Evolutionary conservation across 2,888 invertebrate genomes (phyloP), one percentile per base, ranked within the genome.

Genomic region (Zootermopsis nevadensis): DNA sequence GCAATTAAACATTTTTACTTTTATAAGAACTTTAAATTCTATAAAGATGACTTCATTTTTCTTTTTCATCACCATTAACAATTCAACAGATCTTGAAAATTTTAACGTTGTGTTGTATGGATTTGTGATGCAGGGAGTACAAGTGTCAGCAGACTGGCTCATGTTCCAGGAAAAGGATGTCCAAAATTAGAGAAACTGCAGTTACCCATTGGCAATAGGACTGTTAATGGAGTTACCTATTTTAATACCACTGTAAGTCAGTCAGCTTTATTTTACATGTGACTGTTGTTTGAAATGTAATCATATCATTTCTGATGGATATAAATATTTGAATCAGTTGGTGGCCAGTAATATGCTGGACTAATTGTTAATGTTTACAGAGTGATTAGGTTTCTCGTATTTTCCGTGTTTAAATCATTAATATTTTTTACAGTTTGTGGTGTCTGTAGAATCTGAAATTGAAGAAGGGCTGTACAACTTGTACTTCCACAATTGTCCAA

Each of bases 401-500:
- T 48, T 12, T 48, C 48, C 0, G 19, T 48, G 19, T 48, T 1
- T 19, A 19, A 19, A 0, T 19, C 15, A 48, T 15, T 48, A 15
- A 67, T 74, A 33, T 42, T 53, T n/a, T 81, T 22, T 31, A 66
- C 89, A 96, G 94, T 97, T 98, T 88, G 93, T 94, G 2, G 93
- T 97, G 90, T 93, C 92, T 86, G 94, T 98, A 81, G 93, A 93
- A 0, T 93, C 93, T 4, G 91, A 93, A 69, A 92, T 93, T 67
- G 97, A 98, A 87, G 96, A 98, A 89, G 99, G 99, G 0, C 91
- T 98, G 4, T 99, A 99, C 89, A 97, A 96, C 89, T 91, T 99
- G 79, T 97, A 97, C 88, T 98, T 98, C 89, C 98, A 99, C 89
- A 98, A 96, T 88, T 99, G 99, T 89, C 95, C 95, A 35, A 94